A percentile compares a stretch with the other conserved stretches of the same genome.
Evolutionary conservation across 1,140 invertebrate genomes (phyloP).

Genomic region (Drosophila kurseongensis): DNA sequence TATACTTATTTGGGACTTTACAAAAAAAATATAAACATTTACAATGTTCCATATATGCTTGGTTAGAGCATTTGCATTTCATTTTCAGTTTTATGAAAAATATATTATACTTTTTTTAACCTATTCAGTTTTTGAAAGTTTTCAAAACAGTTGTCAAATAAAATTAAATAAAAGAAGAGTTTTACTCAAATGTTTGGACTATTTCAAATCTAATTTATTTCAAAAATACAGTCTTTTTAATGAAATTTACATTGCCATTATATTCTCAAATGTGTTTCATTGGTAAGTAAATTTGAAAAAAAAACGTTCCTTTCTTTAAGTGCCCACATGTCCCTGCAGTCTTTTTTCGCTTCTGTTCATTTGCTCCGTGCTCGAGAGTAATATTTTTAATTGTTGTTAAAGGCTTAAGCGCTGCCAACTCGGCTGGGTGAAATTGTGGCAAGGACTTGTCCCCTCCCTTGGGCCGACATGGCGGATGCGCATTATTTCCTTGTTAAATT

Average conservation of each 20-base stretch:
- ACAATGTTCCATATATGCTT: too few relatives aligned
- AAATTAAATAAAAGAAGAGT: too few relatives aligned
- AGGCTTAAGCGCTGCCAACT: constrained; percentile 64
- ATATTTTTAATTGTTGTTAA: constrained; percentile 82
- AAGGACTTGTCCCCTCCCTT: constrained; percentile 12
- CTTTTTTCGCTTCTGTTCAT: constrained; percentile 20
- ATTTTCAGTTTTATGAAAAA: too few relatives aligned
- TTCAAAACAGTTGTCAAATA: too few relatives aligned
- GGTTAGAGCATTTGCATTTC: too few relatives aligned
- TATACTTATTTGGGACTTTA: too few relatives aligned
- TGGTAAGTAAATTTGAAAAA: neutral
- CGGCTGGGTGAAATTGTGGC: constrained; percentile 44
- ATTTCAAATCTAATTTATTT: too few relatives aligned
- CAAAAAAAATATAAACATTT: too few relatives aligned
- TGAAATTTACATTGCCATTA: too few relatives aligned
- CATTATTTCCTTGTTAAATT: constrained; percentile 43
- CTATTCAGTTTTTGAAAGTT: too few relatives aligned
- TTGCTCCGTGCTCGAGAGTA: constrained; percentile 42
- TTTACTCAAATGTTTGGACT: neutral
- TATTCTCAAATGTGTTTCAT: neutral
- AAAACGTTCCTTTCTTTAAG: constrained; percentile 7
- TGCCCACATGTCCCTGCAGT: constrained; percentile 19
- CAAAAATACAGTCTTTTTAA: too few relatives aligned
- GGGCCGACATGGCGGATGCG: constrained; percentile 32
- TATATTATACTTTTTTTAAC: too few relatives aligned